A percentile compares a stretch with the other conserved stretches of the same genome.
These are phyloP conservation scores for Chalcis sispes DNA, from an alignment of 2,888 invertebrate species.

Conservation along the genomic window DNA sequence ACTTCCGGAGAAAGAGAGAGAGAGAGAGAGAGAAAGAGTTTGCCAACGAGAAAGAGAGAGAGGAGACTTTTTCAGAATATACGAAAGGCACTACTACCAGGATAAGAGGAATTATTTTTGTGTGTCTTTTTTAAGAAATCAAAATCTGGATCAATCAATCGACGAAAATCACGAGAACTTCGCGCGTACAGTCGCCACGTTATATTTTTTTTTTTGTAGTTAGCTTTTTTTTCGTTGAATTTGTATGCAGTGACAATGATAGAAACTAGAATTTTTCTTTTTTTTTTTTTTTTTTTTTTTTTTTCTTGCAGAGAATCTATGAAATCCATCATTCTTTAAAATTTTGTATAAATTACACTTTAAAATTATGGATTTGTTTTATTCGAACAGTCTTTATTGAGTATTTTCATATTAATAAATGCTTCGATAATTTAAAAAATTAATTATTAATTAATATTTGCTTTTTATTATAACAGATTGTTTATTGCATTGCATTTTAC, in stretches of 20 bases:
- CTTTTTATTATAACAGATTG: too few relatives aligned
- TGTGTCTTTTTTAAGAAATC: slow-evolving; percentile 55
- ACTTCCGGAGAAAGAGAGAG: slow-evolving; percentile 28
- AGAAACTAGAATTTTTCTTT: slow-evolving; percentile 4
- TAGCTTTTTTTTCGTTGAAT: slow-evolving; percentile 14
- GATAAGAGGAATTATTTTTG: slow-evolving; percentile 45
- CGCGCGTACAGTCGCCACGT: slow-evolving; percentile 32
- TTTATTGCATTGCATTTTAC: too few relatives aligned
- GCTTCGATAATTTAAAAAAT: background rate
- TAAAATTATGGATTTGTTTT: background rate
- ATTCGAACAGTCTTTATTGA: background rate
- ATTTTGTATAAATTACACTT: too few relatives aligned
- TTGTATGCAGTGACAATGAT: too few relatives aligned
- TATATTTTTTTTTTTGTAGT: background rate
- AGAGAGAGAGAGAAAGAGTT: slow-evolving; percentile 27
- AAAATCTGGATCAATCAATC: slow-evolving; percentile 51
- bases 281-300: background rate
- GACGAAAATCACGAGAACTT: slow-evolving; percentile 47
- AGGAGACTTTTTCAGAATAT: slow-evolving; percentile 47
- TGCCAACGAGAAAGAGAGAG: slow-evolving; percentile 37
- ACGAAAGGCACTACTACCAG: slow-evolving; percentile 40
- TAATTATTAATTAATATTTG: background rate
- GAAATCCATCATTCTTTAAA: too few relatives aligned
- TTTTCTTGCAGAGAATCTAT: background rate
- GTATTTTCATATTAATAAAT: background rate